These are phyloP conservation scores for Coelopa pilipes DNA, from an alignment of 2,888 invertebrate genomes.

Conservation along the genomic window DNA sequence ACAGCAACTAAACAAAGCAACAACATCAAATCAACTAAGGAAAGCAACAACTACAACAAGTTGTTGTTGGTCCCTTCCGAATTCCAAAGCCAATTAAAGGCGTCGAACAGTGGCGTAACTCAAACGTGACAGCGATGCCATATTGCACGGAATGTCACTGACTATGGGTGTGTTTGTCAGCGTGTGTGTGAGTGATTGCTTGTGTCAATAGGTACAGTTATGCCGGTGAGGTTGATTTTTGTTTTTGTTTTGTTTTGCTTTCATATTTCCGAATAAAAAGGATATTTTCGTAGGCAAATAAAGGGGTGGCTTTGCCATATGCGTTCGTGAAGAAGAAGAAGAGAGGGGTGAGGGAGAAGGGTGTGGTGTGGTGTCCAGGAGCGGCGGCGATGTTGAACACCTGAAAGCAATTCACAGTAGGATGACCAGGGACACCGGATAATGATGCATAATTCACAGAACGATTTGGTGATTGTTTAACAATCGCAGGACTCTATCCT, in stretches of 20 bases:
- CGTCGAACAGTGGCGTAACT: constrained; percentile 5
- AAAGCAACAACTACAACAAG: too few relatives aligned
- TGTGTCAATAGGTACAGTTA: constrained; percentile 33
- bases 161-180: neutral
- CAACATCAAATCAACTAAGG: too few relatives aligned
- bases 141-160: neutral
- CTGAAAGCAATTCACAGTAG: constrained; percentile 27
- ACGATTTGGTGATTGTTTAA: constrained; percentile 35
- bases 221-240: neutral
- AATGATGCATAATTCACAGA: constrained; percentile 35
- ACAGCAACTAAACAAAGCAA: too few relatives aligned
- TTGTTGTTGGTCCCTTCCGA: neutral
- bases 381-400: constrained; percentile 13
- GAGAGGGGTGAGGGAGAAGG: too few relatives aligned
- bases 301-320: constrained; percentile 10
- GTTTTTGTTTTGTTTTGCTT: too few relatives aligned
- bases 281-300: constrained; percentile 13
- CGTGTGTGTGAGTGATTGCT: constrained; percentile 9
- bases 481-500: constrained; percentile 37
- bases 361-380: neutral
- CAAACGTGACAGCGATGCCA: constrained; percentile 13
- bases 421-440: constrained; percentile 2
- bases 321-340: too few relatives aligned
- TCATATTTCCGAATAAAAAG: too few relatives aligned
- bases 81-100: constrained; percentile 20